phyloP scores from a whole-genome alignment of 2,797 vertebrate genomes.

The Lithobates sylvaticus region DNA sequence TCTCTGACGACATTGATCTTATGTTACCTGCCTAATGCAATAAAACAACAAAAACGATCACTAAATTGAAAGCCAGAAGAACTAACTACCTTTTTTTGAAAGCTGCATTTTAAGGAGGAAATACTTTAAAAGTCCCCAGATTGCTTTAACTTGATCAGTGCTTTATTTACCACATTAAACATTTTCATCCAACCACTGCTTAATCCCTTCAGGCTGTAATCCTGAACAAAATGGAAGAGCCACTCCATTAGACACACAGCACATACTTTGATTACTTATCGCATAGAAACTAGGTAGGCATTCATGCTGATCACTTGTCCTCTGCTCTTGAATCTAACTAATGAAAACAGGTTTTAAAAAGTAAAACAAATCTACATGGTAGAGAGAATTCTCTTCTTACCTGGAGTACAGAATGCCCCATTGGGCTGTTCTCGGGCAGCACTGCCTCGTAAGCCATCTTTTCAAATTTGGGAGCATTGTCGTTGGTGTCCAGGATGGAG shows the following conservation, averaged over 20 bases:
- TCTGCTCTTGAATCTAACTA: constrained; percentile 21
- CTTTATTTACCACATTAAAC: constrained; percentile 27
- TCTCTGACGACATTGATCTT: not conserved
- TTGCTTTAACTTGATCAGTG: constrained; percentile 24
- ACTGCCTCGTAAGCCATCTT: constrained; percentile 88
- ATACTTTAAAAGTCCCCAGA: not conserved
- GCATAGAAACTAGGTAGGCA: constrained; percentile 35
- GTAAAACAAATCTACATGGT: not conserved
- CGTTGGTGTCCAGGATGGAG: constrained; percentile 94
- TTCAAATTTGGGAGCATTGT: constrained; percentile 93
- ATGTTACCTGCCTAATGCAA: not conserved
- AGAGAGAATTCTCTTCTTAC: constrained; percentile 72
- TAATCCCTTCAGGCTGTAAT: constrained; percentile 52
- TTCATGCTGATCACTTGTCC: constrained; percentile 41
- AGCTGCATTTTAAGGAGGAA: not conserved
- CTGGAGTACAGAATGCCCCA: constrained; percentile 96
- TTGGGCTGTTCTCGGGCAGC: constrained; percentile 90
- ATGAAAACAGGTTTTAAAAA: not conserved
- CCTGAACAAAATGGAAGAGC: constrained; percentile 46
- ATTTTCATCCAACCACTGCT: constrained; percentile 18
- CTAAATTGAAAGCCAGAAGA: not conserved
- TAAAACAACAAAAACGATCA: not conserved
- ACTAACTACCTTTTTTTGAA: not conserved
- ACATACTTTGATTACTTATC: constrained; percentile 50
- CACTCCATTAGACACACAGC: constrained; percentile 56